Evolutionary conservation across 2,888 invertebrate genomes (phyloP), one percentile per base, ranked within the genome.

Genomic region (Andrena dorsata): DNA sequence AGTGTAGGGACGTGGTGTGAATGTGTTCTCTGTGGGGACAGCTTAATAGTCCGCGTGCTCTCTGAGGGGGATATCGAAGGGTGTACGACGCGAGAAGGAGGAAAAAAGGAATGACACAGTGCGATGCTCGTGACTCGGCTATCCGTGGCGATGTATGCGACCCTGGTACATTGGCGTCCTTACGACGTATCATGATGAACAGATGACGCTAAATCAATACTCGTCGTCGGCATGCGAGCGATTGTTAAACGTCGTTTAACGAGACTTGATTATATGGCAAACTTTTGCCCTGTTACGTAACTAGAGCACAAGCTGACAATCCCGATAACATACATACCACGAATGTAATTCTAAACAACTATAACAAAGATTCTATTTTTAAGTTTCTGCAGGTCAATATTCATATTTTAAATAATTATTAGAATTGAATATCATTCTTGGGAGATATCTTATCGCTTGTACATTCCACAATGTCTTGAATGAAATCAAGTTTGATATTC

Each of bases 141-240:
- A 86, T 85, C 87, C 80, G 6, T 35, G 41, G 73, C 60, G 58
- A 76, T 49, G 77, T 90, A 93, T 92, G 92, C 86, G 86, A 66
- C 85, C 93, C 93, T 93, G 93, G 88, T 93, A 93, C 89, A 61
- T 84, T 84, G 88, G 93, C 93, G 93, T 93, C 93, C 90, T 87
- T 91, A 88, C 91, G 92, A 92, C 93, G 93, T 91, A 92, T 92
- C 91, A 92, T 93, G 93, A 93, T 93, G 93, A 91, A 93, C 92
- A 91, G 88, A 88, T 93, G 93, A 93, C 93, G 92, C 91, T 86
- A 90, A 93, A 93, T 93, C 93, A 91, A 93, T 93, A 90, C 70
- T 68, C 74, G 74, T 79, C 88, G 88, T 88, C 82, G 81, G 61
- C 76, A 76, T 58, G 64, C 56, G 53, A 63, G 41, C 61, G 28